Evolutionary conservation across 2,888 invertebrate genomes (phyloP).

Genomic region (Perizoma flavofasciatum): DNA sequence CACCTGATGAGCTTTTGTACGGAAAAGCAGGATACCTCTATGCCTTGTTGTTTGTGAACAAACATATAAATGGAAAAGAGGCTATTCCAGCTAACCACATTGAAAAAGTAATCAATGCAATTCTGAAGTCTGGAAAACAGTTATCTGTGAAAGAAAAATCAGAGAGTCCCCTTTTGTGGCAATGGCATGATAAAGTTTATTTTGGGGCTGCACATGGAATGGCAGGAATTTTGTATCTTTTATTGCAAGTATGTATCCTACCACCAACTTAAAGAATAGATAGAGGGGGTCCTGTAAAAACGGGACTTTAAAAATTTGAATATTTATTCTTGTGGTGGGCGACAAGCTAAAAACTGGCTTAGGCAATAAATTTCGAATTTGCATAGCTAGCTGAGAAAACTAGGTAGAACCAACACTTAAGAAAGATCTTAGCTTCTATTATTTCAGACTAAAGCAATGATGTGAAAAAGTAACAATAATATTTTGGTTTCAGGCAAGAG

Average conservation of each 20-base stretch:
- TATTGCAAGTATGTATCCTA: constrained; percentile 86
- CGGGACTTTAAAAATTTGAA: too few relatives aligned
- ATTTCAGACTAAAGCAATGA: too few relatives aligned
- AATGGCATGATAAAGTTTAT: constrained; percentile 94
- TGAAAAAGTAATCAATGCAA: constrained; percentile 84
- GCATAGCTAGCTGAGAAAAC: too few relatives aligned
- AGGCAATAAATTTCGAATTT: too few relatives aligned
- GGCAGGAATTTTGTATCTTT: constrained; percentile 91
- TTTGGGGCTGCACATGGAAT: constrained; percentile 96
- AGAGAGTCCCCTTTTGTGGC: constrained; percentile 89
- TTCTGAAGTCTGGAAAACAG: constrained; percentile 86
- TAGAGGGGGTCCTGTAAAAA: too few relatives aligned
- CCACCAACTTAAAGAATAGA: too few relatives aligned
- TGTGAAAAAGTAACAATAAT: not conserved
- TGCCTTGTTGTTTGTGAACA: constrained; percentile 89
- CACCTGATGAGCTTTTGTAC: constrained; percentile 93
- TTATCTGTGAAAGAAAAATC: constrained; percentile 81
- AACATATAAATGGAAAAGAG: constrained; percentile 82
- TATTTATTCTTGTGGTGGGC: too few relatives aligned
- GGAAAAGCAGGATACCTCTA: constrained; percentile 93
- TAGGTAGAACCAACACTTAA: too few relatives aligned
- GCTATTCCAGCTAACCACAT: constrained; percentile 84
- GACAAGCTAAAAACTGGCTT: too few relatives aligned
- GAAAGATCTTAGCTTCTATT: too few relatives aligned
- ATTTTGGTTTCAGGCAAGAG: constrained; percentile 71